Conservation (phyloP, 1,140 invertebrate genomes). For the Drosophila sp. region DNA sequence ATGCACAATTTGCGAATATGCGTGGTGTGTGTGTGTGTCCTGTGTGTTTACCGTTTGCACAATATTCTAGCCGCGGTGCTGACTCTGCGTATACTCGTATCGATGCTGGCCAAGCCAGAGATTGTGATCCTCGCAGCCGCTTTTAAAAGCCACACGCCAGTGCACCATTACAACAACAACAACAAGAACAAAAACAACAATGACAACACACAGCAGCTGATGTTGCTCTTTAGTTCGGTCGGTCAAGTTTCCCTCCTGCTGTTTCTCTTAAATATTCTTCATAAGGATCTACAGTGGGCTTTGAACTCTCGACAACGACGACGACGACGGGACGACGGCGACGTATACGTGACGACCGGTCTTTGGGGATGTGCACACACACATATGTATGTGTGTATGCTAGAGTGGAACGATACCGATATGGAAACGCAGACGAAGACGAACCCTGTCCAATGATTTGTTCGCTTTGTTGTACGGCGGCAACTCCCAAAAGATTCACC, state of each 20-base stretch:
- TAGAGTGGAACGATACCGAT: slow-evolving; percentile 6
- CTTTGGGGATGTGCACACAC: slow-evolving; percentile 7
- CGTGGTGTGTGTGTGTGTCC: no score
- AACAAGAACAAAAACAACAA: slow-evolving; percentile 32
- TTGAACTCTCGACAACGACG: slow-evolving; percentile 25
- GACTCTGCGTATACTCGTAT: slow-evolving; percentile 72
- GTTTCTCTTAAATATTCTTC: no score
- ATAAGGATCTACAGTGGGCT: slow-evolving; percentile 21
- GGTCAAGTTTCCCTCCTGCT: neutral
- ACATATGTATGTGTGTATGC: no score
- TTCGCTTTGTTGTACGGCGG: neutral
- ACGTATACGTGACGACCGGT: slow-evolving; percentile 34
- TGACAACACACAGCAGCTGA: neutral
- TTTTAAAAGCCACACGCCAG: slow-evolving; percentile 50
- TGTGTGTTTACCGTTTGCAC: neutral
- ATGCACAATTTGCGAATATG: neutral
- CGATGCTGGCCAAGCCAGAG: slow-evolving; percentile 53
- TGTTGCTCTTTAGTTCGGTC: neutral
- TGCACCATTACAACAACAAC: slow-evolving; percentile 73
- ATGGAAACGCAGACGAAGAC: slow-evolving; percentile 9
- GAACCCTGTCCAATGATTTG: slow-evolving; percentile 6
- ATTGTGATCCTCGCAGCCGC: slow-evolving; percentile 57
- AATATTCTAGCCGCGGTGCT: slow-evolving; percentile 40
- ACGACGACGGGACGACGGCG: neutral
- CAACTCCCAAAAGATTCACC: neutral